Base-by-base conservation (phyloP, 2,113 vertebrate genomes). In the Rhodinocichla rosea region DNA sequence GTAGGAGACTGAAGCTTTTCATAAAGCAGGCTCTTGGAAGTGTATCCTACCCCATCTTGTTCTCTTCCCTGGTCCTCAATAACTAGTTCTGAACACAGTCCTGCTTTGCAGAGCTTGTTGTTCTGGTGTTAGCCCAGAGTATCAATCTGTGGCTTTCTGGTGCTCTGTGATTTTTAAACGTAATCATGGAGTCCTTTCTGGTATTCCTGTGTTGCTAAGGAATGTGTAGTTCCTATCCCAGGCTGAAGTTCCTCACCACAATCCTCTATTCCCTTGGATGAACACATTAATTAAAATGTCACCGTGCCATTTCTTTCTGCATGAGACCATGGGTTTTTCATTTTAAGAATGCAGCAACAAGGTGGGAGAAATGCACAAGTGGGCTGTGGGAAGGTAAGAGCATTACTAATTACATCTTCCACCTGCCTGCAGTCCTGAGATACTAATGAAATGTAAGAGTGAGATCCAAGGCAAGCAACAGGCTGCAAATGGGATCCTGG, bases 231-330 rank as follows among this genome's bases (percentile, higher is more conserved):
- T 87, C 79, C 75, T 64, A 50, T 32, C 39, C 77, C 74, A 88
- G 21, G 23, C 67, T 84, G 74, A 33, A 53, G 68, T 80, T 95
- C 83, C 81, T 86, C 67, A 60, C 42, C 68, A 24, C 28, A 94
- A 53, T 40, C 78, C 67, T 88, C 73, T 60, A 89, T 23, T 93
- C 42, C 68, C 50, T 93, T 80, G 52, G 94, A 86, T 6, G 10
- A 94, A 52, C 32, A 89, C 9, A 7, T 90, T 96, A 97, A 98
- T 97, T 97, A 97, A 97, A 97, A 97, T 73, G 92, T 88, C 87
- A 95, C 19, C 2, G 15, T 64, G 93, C 77, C n/a, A 94, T 83
- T 96, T 97, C 78, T 83, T 94, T 62, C 68, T 60, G 50, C 7
- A 64, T 91, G 89, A 91, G 69, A 88, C 81, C 53, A 89, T 10